Evolutionary conservation across 2,888 invertebrate genomes (phyloP).

Genomic region (Isoperla grammatica): DNA sequence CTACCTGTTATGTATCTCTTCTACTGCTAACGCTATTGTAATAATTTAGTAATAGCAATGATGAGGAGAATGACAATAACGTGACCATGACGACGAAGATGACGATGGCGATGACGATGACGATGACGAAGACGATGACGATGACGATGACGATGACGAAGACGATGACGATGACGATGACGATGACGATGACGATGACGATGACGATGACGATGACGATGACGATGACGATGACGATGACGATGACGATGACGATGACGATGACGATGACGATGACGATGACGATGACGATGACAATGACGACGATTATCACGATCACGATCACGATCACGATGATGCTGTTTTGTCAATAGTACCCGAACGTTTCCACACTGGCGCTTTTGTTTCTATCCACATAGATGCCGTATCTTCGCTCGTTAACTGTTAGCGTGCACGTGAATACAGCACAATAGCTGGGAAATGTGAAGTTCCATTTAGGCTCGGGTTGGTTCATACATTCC

Average conservation of each 20-base stretch:
- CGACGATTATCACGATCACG: not conserved
- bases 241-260: slow-evolving; percentile 6
- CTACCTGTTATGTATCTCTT: no score
- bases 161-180: slow-evolving; percentile 1
- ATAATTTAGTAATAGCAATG: no score
- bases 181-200: not conserved
- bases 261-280: not conserved
- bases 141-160: not conserved
- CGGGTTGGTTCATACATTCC: no score
- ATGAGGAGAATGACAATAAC: not conserved
- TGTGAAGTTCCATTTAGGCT: no score
- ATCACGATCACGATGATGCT: slow-evolving; percentile 51
- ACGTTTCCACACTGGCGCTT: no score
- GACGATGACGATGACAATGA: slow-evolving; percentile 5
- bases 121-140: not conserved
- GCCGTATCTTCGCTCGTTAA: no score
- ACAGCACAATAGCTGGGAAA: no score
- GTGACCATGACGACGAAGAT: not conserved
- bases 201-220: not conserved
- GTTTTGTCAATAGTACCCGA: no score
- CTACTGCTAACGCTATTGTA: no score
- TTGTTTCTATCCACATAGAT: no score
- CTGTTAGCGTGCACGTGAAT: no score
- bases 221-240: slow-evolving; percentile 2
- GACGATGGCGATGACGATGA: not conserved